Conservation (phyloP, 2,113 vertebrate species). For the Scolopax mira region DNA sequence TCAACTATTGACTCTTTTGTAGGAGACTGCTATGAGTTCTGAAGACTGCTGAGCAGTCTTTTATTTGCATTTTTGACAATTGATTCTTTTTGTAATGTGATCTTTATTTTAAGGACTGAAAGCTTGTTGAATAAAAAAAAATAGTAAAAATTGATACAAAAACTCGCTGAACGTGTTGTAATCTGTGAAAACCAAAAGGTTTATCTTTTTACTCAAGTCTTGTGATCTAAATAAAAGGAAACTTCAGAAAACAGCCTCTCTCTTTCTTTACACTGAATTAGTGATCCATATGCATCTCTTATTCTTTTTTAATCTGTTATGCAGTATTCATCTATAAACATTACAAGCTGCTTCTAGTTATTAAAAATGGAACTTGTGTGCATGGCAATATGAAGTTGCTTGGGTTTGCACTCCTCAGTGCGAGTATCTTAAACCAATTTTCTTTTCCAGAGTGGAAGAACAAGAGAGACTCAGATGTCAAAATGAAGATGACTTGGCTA, state of each 20-base stretch:
- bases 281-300: neutral
- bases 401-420: neutral
- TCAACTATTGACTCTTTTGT: neutral
- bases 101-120: neutral
- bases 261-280: neutral
- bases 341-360: neutral
- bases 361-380: neutral
- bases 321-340: neutral
- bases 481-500: slow-evolving; percentile 62
- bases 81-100: neutral
- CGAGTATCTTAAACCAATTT: neutral
- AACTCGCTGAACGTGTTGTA: neutral
- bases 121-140: neutral
- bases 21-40: neutral
- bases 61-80: neutral
- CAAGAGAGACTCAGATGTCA: slow-evolving; percentile 36
- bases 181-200: neutral
- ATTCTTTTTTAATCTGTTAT: neutral
- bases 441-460: slow-evolving; percentile 60
- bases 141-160: neutral
- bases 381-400: neutral
- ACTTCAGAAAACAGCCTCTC: slow-evolving; percentile 40
- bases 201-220: neutral
- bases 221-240: slow-evolving; percentile 62
- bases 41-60: slow-evolving; percentile 44